Evolutionary conservation across 2,888 invertebrate genomes (phyloP).

Genomic region (Stenichneumon culpator): DNA sequence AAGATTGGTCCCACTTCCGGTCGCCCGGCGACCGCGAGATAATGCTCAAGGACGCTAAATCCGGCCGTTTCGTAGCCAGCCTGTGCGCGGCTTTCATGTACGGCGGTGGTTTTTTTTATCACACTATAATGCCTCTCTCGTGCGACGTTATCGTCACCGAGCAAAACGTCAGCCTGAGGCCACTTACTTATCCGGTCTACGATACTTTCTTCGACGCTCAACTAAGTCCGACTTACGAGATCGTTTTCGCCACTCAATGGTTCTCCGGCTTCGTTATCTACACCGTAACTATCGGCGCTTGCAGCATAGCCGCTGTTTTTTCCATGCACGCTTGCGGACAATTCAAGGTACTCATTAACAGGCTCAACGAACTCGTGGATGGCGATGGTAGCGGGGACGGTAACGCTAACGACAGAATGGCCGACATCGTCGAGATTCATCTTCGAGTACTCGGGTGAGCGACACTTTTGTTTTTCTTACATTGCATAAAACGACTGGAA

Average conservation of each 20-base stretch:
- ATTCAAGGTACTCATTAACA: slow-evolving; percentile 75
- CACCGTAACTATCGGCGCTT: slow-evolving; percentile 77
- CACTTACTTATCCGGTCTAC: slow-evolving; percentile 78
- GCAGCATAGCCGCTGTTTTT: slow-evolving; percentile 79
- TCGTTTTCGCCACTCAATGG: slow-evolving; percentile 77
- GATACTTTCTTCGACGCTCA: slow-evolving; percentile 74
- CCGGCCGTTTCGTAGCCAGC: slow-evolving; percentile 72
- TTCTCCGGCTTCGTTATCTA: slow-evolving; percentile 77
- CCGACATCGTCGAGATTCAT: slow-evolving; percentile 76
- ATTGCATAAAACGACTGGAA: background rate
- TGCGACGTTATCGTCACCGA: slow-evolving; percentile 71
- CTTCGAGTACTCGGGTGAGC: slow-evolving; percentile 75
- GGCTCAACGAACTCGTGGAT: slow-evolving; percentile 72
- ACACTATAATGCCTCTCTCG: slow-evolving; percentile 77
- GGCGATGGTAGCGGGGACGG: background rate
- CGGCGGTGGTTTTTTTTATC: slow-evolving; percentile 78
- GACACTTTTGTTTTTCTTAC: background rate
- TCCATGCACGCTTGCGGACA: slow-evolving; percentile 81
- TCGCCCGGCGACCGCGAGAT: slow-evolving; percentile 66
- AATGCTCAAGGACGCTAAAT: slow-evolving; percentile 74
- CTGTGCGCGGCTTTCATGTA: slow-evolving; percentile 77
- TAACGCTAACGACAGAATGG: slow-evolving; percentile 56
- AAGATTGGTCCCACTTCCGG: slow-evolving; percentile 73
- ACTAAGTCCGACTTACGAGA: slow-evolving; percentile 77
- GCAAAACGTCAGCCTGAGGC: slow-evolving; percentile 74